Evolutionary conservation across 2,888 invertebrate species (phyloP), one percentile per base, ranked within the genome.

Genomic region (Nebria brevicollis): DNA sequence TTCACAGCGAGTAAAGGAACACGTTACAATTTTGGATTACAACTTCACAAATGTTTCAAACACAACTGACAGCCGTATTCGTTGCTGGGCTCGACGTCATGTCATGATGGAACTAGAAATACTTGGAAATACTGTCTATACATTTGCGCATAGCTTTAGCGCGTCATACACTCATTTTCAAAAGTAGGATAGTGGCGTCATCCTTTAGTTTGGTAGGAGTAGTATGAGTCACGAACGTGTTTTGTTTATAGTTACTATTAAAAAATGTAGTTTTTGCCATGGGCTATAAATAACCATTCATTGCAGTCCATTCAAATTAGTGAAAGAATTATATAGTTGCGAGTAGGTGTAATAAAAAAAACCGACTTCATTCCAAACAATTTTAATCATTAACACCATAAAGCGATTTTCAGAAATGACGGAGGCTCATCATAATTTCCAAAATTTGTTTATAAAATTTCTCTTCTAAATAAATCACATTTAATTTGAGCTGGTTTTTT

Each of bases 1-100:
- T 77, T 68, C 15, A 43, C 42, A 78, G 42, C 73, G 66, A 66
- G 41, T 73, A 78, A 66, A 78, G 78, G 74, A 78, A 73, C 73
- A 74, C 74, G 68, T 74, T 54, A 20, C 73, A 43, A 54, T 13
- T 66, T 78, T 74, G 13, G 66, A 66, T 26, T n/a, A 20, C 11
- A 73, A 78, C 78, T 74, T 74, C 25, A 64, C 73, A 74, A 73
- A 74, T 66, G 65, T 72, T 72, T 7, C 41, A 68, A 54, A 72
- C 77, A 54, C 72, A 70, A 77, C 11, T 72, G 41, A 64, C 72
- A 34, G 54, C 54, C 8, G 11, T 54, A 8, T 11, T 8, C 54
- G 4, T 54, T 54, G 54, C 54, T 54, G 6, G 54, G 4, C 54
- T 34, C 34, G 2, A 34, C 34, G 34, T 34, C 34, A 34, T 34